Base-by-base conservation (phyloP, 1,140 invertebrate genomes). In the Daktulosphaira vitifoliae region DNA sequence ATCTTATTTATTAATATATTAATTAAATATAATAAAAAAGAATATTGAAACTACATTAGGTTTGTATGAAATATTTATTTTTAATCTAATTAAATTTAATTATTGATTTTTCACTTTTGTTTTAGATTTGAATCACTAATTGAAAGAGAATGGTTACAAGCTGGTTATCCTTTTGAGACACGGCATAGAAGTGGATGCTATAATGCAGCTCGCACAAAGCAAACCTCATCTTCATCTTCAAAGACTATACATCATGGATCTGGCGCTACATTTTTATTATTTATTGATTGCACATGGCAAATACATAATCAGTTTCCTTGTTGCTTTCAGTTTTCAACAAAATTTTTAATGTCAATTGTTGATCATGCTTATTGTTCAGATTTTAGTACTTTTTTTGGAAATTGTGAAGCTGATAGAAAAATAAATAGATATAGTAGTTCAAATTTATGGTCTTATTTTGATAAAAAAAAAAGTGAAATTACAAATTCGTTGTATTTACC, bases 401-500 rank as follows among this genome's bases (percentile, higher is more conserved):
- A 98, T 76, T 92, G 84, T 69, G 92, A 97, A 72, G 82, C 82
- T 44, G 93, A 98, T 69, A 80, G 93, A 52, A 80, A 83, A 33
- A 84, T 83, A 70, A 96, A 92, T 0, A n/a, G 26, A 18, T 62
- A 33, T 22, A 39, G 39, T 18, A 44, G 29, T 29, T 87, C 88
- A 0, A 96, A 92, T 72, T 75, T 97, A 6, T 98, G 94, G 94
- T 88, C 90, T 1, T 89, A 94, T 75, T 91, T 92, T 2, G 88
- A 94, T 71, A 79, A 92, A 48, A 62, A 62, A 62, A 73, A 99
- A 23, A 82, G 85, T 50, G 81, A 83, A 6, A 87, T 89, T 74
- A 78, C 98, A 67, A 99, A 98, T 80, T 90, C 93, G 4, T 76
- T 98, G 65, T 99, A 99, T 76, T 92, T 98, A 68, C 93, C 95